Evolutionary conservation across 2,797 vertebrate species (phyloP).

Genomic region (Amblyopsis hoosieri): DNA sequence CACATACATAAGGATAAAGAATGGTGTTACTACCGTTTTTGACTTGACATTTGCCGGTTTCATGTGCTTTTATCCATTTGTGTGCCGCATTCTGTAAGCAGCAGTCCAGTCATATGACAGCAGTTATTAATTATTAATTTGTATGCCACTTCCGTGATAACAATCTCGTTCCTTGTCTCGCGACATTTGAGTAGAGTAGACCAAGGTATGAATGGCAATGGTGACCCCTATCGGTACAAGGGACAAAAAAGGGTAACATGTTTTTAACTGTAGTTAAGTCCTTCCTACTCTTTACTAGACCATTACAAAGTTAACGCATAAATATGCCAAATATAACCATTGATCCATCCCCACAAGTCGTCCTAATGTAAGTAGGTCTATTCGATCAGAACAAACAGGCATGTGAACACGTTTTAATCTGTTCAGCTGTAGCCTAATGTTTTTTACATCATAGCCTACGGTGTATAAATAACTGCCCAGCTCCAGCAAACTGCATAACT

Average conservation of each 20-base stretch:
- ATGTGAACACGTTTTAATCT: no score
- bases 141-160: slow-evolving; percentile 54
- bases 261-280: no score
- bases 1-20: neutral
- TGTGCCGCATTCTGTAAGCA: slow-evolving; percentile 25
- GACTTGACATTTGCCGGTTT: slow-evolving; percentile 35
- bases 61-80: slow-evolving; percentile 39
- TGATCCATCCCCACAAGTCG: no score
- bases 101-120: slow-evolving; percentile 60
- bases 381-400: no score
- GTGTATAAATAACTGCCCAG: no score
- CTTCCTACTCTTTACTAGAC: no score
- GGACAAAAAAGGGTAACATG: neutral
- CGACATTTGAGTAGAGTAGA: neutral
- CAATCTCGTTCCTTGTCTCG: neutral
- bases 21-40: slow-evolving; percentile 31
- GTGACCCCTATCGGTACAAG: neutral
- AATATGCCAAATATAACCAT: no score
- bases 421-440: no score
- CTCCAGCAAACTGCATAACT: no score
- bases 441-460: no score
- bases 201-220: neutral
- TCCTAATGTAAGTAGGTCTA: no score
- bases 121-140: neutral
- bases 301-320: no score